phyloP scores from a whole-genome alignment of 2,797 vertebrate genomes.

The Micrastur ruficollis region DNA sequence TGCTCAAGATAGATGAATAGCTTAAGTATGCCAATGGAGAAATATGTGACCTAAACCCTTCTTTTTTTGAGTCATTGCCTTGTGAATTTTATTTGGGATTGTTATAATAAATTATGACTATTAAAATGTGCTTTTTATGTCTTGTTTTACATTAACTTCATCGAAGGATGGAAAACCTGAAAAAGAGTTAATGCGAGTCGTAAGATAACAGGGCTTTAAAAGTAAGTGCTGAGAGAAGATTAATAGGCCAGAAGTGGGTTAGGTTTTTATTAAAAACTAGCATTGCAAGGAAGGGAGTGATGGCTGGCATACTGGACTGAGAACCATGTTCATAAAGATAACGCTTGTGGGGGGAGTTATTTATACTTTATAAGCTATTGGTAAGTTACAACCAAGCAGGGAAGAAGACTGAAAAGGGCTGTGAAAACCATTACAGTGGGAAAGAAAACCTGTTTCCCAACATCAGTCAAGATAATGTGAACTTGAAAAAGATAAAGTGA shows the following conservation, averaged over 20 bases:
- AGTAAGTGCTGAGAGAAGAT: neutral
- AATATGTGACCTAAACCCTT: neutral
- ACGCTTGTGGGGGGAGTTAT: fast-evolving
- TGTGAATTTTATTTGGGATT: neutral
- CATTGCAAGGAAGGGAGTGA: neutral
- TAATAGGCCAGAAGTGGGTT: neutral
- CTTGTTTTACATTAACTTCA: neutral
- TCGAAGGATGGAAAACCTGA: neutral
- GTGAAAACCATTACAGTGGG: neutral
- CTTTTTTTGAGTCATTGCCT: neutral
- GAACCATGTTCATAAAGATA: neutral
- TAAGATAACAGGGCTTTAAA: neutral
- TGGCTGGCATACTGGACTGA: neutral
- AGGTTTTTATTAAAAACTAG: neutral
- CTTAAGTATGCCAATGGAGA: neutral
- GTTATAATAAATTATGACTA: neutral
- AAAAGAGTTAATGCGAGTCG: neutral
- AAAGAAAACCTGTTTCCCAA: neutral
- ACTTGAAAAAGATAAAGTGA: neutral
- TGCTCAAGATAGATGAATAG: neutral
- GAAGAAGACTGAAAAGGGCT: neutral
- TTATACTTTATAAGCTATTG: neutral
- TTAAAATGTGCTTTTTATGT: neutral
- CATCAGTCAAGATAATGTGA: neutral
- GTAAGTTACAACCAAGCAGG: neutral